Evolutionary conservation across 2,888 invertebrate genomes (phyloP).

Genomic region (Hofmannophila pseudospretella): DNA sequence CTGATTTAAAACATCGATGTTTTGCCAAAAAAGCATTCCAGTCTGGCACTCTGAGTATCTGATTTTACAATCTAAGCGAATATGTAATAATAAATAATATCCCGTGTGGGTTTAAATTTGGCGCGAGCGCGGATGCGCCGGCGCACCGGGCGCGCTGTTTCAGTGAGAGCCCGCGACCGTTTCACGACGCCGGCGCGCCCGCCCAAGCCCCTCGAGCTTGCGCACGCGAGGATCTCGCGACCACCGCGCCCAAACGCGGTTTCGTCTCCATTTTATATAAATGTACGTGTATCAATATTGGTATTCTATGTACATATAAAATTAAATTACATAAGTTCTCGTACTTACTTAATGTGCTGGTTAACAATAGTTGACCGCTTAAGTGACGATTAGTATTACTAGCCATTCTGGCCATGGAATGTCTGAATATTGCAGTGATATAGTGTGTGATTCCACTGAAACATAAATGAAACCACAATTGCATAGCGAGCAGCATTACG

Average conservation of each 20-base stretch:
- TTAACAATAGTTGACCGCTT: background rate
- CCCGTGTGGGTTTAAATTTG: constrained; percentile 41
- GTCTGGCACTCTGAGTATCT: constrained; percentile 34
- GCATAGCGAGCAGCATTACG: background rate
- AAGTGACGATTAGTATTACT: background rate
- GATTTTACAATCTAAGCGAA: constrained; percentile 52
- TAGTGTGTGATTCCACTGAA: background rate
- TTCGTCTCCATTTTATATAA: constrained; percentile 1
- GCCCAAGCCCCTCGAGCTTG: constrained; percentile 8
- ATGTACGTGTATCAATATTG: constrained; percentile 1
- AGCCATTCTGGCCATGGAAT: background rate
- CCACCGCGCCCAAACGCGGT: constrained; percentile 1
- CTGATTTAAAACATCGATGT: constrained; percentile 33
- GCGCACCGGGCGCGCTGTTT: background rate
- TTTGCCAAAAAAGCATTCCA: constrained; percentile 49
- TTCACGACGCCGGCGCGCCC: constrained; percentile 3
- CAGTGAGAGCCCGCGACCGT: constrained; percentile 6
- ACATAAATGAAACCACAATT: background rate
- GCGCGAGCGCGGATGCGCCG: constrained; percentile 19
- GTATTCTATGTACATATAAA: background rate
- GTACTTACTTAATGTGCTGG: background rate
- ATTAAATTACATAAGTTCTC: too few relatives aligned
- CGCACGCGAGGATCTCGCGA: constrained; percentile 3
- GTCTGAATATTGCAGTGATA: background rate
- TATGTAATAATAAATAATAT: constrained; percentile 67